Evolutionary conservation across 2,113 vertebrate species (phyloP), one percentile per base, ranked within the genome.

Genomic region (Esox niger): DNA sequence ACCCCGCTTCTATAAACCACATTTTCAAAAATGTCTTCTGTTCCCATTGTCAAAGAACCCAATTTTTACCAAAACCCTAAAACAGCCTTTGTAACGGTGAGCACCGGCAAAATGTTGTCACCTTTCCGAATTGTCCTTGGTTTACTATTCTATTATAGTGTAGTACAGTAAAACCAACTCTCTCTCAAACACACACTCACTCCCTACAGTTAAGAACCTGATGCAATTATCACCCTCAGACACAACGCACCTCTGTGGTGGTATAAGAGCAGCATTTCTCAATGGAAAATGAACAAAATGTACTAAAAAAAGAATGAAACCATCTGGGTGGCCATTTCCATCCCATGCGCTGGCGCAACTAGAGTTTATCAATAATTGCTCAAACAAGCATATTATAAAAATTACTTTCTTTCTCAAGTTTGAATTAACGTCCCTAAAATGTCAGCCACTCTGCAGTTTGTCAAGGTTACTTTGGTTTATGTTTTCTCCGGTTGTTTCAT

Each of bases 331-430:
- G 64, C 61, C 73, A 23, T 68, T 62, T 64, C 73, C 71, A 20
- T 78, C 71, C 71, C 73, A 52, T 60, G 60, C 70, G 73, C 63
- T 70, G 61, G 27, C 58, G 73, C 76, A 73, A 73, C 69, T 70
- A 68, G 73, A 69, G 63, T 77, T 77, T 80, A 80, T 84, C 66
- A 76, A 82, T 78, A 82, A 82, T 75, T 79, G 71, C 73, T 80
- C 64, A 77, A 77, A 80, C 79, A 76, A 82, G 76, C 73, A 73
- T 75, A 70, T 82, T 75, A 82, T 82, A 81, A 79, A 58, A 79
- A 71, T 13, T 31, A 25, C 73, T 67, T 32, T 77, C 77, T 70
- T 79, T 84, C 78, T 69, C 80, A 75, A 75, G 80, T 79, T 82
- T 81, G 32, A 73, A 61, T 71, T 71, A 82, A 78, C 78, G 80